Conservation (phyloP, 1,140 invertebrate genomes). For the Phortica variegata region DNA sequence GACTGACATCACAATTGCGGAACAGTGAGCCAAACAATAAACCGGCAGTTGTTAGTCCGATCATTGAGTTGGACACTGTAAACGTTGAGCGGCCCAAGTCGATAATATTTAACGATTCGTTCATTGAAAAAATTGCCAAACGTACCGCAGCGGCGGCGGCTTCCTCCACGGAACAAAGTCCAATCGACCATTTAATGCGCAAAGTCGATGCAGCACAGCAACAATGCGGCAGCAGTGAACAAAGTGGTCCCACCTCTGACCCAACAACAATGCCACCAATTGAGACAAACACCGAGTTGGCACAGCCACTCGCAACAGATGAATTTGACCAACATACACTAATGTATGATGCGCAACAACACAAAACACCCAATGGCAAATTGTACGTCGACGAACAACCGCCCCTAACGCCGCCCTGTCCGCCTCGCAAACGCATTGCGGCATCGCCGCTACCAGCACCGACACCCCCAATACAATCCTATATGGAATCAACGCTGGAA, state of each 20-base stretch:
- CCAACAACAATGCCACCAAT: background rate
- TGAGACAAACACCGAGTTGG: background rate
- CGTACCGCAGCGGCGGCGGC: slow-evolving; percentile 32
- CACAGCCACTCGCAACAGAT: background rate
- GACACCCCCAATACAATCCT: background rate
- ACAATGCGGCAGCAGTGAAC: no score
- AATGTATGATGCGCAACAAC: slow-evolving; percentile 1
- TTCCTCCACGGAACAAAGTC: slow-evolving; percentile 36
- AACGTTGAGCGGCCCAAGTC: slow-evolving; percentile 17
- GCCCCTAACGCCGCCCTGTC: slow-evolving; percentile 16
- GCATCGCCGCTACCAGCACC: slow-evolving; percentile 2
- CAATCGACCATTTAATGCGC: slow-evolving; percentile 28
- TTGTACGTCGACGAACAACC: background rate
- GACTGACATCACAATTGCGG: slow-evolving; percentile 33
- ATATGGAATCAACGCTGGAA: slow-evolving; percentile 36
- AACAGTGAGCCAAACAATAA: slow-evolving; percentile 21
- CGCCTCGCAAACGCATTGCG: slow-evolving; percentile 14
- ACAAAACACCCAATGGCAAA: slow-evolving; percentile 22
- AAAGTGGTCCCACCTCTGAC: background rate
- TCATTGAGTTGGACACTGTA: no score
- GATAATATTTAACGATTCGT: slow-evolving; percentile 30
- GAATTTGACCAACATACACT: no score
- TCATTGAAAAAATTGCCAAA: slow-evolving; percentile 48
- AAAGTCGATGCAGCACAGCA: slow-evolving; percentile 17
- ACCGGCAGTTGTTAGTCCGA: slow-evolving; percentile 11